Conservation (phyloP, 2,113 vertebrate genomes). For the Macaca fascicularis region T2T-MFA8v1.1 NC_088389.1:102522001-102522500, state of each 20-base stretch:
- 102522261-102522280: not conserved
- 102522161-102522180: not conserved
- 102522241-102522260: not conserved
- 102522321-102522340: conserved; percentile 42
- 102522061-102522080: conserved; percentile 39
- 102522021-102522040: conserved; percentile 66
- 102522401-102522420: too few species aligned
- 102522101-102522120: conserved; percentile 39
- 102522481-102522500: too few species aligned
- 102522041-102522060: conserved; percentile 64
- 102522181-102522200: conserved; percentile 3
- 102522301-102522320: not conserved
- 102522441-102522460: accelerated
- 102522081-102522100: conserved; percentile 56
- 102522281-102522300: not conserved
- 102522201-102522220: not conserved
- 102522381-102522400: too few species aligned
- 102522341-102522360: not conserved
- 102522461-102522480: too few species aligned
- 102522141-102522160: conserved; percentile 51
- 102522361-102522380: too few species aligned
- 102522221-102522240: not conserved
- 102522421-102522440: too few species aligned
- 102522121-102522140: not conserved
- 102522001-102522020: conserved; percentile 77